Conservation (phyloP, 2,888 invertebrate species). For the Aporophyla nigra region DNA sequence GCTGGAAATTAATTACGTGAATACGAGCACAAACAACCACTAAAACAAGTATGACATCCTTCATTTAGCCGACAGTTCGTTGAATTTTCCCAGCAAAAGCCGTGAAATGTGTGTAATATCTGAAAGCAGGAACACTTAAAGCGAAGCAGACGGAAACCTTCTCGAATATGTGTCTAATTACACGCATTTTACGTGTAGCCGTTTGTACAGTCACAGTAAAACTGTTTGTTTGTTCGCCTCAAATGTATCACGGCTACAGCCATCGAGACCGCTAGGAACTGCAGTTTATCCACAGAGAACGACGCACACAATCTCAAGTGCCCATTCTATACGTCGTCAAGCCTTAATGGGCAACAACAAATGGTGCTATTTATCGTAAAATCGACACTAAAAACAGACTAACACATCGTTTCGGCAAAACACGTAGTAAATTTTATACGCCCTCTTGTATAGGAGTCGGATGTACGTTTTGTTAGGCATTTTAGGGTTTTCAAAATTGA, state of each 20-base stretch:
- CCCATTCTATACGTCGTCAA: constrained; percentile 84
- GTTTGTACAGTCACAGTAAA: constrained; percentile 51
- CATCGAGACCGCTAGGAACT: constrained; percentile 72
- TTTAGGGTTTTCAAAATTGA: constrained; percentile 62
- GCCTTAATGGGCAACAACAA: constrained; percentile 83
- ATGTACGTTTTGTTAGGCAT: constrained; percentile 48
- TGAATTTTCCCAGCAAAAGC: constrained; percentile 41
- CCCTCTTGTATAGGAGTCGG: constrained; percentile 66
- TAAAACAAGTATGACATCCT: constrained; percentile 38
- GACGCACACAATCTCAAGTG: constrained; percentile 82
- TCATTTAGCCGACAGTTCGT: constrained; percentile 40
- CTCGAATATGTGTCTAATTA: constrained; percentile 61
- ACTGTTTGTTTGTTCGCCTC: constrained; percentile 68
- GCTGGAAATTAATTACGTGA: constrained; percentile 20
- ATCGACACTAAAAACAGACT: constrained; percentile 86
- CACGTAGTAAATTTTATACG: constrained; percentile 80
- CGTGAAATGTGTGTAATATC: constrained; percentile 48
- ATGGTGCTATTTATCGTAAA: constrained; percentile 88
- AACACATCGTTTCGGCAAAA: constrained; percentile 83
- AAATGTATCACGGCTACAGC: constrained; percentile 72
- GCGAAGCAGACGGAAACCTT: constrained; percentile 24
- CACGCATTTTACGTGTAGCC: constrained; percentile 42
- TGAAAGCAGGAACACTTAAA: constrained; percentile 52
- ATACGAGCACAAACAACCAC: constrained; percentile 14
- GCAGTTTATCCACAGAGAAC: constrained; percentile 78